These are phyloP conservation scores for Hylia prasina DNA, from an alignment of 2,113 vertebrate species.

Conservation along the genomic window DNA sequence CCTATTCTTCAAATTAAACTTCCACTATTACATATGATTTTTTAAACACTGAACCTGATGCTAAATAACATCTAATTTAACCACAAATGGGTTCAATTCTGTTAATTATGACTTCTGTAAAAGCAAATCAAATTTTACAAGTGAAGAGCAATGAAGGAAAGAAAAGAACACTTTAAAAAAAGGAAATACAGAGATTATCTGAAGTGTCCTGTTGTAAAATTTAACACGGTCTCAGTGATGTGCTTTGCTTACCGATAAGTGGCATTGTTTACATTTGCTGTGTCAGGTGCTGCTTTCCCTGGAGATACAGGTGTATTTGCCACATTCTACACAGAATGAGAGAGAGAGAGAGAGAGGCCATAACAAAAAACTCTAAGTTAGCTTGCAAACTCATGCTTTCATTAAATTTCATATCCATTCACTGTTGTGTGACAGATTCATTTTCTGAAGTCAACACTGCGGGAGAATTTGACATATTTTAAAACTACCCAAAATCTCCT, in stretches of 20 bases:
- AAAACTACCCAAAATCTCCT: background rate
- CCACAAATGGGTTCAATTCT: background rate
- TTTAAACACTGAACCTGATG: background rate
- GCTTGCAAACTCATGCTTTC: background rate
- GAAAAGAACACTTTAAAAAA: background rate
- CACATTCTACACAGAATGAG: background rate
- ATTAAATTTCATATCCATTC: background rate
- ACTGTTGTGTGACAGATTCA: background rate
- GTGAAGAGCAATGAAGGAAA: background rate
- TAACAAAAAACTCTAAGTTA: background rate
- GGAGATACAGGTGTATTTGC: conserved; percentile 67
- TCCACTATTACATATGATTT: background rate
- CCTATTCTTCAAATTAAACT: background rate
- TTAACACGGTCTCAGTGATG: background rate
- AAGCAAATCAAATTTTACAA: background rate
- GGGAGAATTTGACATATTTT: background rate
- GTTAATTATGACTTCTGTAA: background rate
- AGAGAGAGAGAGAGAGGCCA: background rate
- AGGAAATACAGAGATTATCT: background rate
- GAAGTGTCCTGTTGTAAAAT: background rate
- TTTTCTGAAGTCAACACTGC: background rate
- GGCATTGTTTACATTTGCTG: conserved; percentile 25
- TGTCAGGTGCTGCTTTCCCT: conserved; percentile 63
- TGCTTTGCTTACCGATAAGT: conserved; percentile 64
- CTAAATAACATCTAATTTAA: background rate